A percentile compares a stretch with the other conserved stretches of the same genome.
Conservation (phyloP, 2,113 vertebrate genomes). For the Porphyrio hochstetteri region DNA sequence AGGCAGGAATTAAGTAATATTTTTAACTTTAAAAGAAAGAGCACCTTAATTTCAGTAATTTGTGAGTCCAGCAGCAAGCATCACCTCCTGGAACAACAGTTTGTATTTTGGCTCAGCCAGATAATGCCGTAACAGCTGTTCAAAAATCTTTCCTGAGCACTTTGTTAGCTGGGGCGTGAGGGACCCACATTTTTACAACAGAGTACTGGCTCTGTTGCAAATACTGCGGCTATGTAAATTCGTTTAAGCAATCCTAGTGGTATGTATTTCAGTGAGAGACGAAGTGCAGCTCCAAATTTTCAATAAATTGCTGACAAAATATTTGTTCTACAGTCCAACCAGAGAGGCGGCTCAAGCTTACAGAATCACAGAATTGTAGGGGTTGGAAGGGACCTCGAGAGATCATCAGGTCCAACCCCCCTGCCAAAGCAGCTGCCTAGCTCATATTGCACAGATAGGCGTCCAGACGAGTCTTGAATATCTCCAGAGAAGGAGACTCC, state of each 20-base stretch:
- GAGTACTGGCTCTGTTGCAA: neutral
- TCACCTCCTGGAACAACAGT: neutral
- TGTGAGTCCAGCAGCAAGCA: neutral
- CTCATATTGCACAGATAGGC: no score
- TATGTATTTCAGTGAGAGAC: neutral
- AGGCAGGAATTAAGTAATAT: neutral
- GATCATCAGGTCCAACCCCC: no score
- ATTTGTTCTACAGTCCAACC: neutral
- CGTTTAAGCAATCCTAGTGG: neutral
- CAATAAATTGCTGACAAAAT: slow-evolving; percentile 1
- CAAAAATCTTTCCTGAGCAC: neutral
- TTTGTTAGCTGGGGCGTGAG: neutral
- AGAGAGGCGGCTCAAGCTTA: neutral
- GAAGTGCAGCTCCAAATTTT: neutral
- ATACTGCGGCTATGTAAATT: neutral
- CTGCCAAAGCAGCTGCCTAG: no score
- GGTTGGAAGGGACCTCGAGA: no score
- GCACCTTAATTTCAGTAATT: neutral
- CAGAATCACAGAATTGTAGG: no score
- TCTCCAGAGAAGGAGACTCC: no score
- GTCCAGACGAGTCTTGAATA: no score
- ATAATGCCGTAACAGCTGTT: neutral
- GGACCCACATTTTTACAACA: neutral
- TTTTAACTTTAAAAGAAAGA: slow-evolving; percentile 27
- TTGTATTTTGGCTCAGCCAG: neutral